Evolutionary conservation across 2,888 invertebrate genomes (phyloP), one percentile per base, ranked within the genome.

Genomic region (Panorpa germanica): DNA sequence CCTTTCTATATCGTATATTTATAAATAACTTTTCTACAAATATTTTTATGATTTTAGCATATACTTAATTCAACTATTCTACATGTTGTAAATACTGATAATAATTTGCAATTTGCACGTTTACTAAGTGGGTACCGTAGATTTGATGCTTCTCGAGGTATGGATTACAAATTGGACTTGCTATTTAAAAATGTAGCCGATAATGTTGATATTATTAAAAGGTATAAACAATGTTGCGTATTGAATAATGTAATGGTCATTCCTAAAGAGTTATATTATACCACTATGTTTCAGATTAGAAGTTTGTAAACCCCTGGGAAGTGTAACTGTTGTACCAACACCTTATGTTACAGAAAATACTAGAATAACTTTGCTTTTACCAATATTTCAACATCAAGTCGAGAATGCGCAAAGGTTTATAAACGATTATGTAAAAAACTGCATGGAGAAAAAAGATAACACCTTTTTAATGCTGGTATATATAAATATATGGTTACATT

Each of bases 291-390:
- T n/a, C 32, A 69, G 81, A 43, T 64, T 88, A 39, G 75, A 88
- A 57, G 66, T 81, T 22, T 71, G 75, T 30, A 80, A 91, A 39
- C 77, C 83, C 9, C 57, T 95, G 32, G 86, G 86, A 10, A 70
- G 74, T 34, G 81, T 88, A 6, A 86, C 93, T 48, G 70, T 95
- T 34, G 67, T 91, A 21, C 76, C 82, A 2, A 82, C 88, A 48
- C 93, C 91, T 1, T 95, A 93, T 56, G 93, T 95, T 2, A 95
- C 93, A 1, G 95, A 96, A 62, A 83, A 77, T 52, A 75, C 78
- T 5, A 63, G 82, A 38, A 65, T 93, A 4, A 69, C 73, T 34
- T 59, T 91, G 38, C 53, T 93, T 40, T 52, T 91, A 37, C 72
- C 77, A 0, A 61, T 81, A 4, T 63, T 66, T 45, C 57, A 65